Conservation (phyloP, 2,888 invertebrate species). For the Drosophila testacea region DNA sequence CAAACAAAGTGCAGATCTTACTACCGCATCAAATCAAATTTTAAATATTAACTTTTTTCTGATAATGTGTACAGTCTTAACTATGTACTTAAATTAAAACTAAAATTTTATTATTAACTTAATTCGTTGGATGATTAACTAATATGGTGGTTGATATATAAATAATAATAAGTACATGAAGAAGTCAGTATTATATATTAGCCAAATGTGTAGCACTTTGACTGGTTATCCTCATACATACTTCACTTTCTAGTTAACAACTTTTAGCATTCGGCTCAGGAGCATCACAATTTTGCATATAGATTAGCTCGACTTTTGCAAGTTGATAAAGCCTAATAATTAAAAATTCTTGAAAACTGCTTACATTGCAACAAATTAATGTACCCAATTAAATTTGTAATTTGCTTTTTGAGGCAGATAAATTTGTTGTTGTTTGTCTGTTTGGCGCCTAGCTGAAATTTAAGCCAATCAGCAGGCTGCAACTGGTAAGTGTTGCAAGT, state of each 20-base stretch:
- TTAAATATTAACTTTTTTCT: too few relatives aligned
- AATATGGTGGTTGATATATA: too few relatives aligned
- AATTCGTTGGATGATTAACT: too few relatives aligned
- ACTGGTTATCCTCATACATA: neutral
- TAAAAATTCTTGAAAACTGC: conserved; percentile 57
- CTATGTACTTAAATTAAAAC: too few relatives aligned
- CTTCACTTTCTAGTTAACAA: conserved; percentile 32
- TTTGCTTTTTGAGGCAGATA: conserved; percentile 56
- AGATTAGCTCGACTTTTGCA: conserved; percentile 46
- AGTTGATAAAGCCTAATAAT: conserved; percentile 68
- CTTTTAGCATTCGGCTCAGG: neutral
- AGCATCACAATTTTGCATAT: conserved; percentile 61
- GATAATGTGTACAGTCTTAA: too few relatives aligned
- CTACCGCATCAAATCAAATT: too few relatives aligned
- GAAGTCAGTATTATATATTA: too few relatives aligned
- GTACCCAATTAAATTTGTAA: conserved; percentile 71
- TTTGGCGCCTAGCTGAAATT: conserved; percentile 67
- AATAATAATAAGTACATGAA: too few relatives aligned
- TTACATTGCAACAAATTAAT: conserved; percentile 25
- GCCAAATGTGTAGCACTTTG: neutral
- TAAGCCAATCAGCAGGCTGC: conserved; percentile 47
- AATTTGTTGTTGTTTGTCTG: conserved; percentile 46
- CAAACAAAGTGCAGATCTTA: conserved; percentile 5
- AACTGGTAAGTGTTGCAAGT: conserved; percentile 44
- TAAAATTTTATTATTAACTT: too few relatives aligned